A percentile compares a stretch with the other conserved stretches of the same genome.
Evolutionary conservation across 2,797 vertebrate genomes (phyloP).

Genomic region (Muscicapa striata): DNA sequence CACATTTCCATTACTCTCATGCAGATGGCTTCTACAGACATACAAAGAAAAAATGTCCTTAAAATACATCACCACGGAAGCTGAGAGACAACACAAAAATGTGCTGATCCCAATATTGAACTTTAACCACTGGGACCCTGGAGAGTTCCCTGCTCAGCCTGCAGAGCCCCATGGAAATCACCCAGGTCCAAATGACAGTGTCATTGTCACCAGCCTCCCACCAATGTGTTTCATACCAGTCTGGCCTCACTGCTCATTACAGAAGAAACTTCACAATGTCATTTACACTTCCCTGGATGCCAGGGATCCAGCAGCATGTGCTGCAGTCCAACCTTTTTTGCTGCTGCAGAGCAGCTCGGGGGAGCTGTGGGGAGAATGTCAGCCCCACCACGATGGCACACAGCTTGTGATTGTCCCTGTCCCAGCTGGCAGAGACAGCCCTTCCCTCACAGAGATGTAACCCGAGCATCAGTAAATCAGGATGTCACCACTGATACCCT

Average conservation of each 20-base stretch:
- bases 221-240: background rate
- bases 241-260: background rate
- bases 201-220: background rate
- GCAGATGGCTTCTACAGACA: background rate
- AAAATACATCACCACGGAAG: background rate
- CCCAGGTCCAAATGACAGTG: background rate
- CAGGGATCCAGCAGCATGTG: background rate
- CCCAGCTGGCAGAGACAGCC: slow-evolving; percentile 15
- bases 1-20: background rate
- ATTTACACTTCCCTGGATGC: background rate
- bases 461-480: background rate
- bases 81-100: background rate
- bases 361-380: background rate
- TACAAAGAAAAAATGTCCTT: background rate
- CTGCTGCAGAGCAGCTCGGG: background rate
- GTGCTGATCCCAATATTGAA: background rate
- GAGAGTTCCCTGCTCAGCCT: background rate
- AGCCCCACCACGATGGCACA: background rate
- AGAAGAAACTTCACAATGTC: background rate
- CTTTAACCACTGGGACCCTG: background rate
- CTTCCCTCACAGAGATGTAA: background rate
- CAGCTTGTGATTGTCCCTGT: background rate
- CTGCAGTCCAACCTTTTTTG: background rate
- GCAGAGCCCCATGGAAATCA: background rate
- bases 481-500: background rate